These are phyloP conservation scores for Pangasius larnaudii DNA, from an alignment of 2,797 vertebrate genomes.

Conservation along the genomic window DNA sequence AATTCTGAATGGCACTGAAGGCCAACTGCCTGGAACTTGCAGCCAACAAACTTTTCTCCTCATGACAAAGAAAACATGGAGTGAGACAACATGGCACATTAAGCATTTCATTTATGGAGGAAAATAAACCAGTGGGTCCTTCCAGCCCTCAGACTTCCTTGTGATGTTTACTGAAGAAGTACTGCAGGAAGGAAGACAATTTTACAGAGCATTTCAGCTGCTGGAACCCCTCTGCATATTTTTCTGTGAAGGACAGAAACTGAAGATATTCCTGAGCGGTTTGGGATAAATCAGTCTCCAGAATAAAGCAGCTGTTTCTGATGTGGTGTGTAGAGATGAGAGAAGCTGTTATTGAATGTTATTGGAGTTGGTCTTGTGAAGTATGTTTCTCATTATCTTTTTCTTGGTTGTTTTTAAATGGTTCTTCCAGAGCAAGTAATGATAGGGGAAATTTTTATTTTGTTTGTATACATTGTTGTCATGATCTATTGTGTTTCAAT, in stretches of 20 bases:
- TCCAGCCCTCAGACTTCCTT: constrained; percentile 43
- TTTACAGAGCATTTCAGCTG: constrained; percentile 51
- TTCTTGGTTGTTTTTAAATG: constrained; percentile 66
- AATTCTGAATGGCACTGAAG: constrained; percentile 37
- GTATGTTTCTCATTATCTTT: constrained; percentile 75
- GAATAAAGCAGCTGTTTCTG: constrained; percentile 71
- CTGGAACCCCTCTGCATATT: constrained; percentile 38
- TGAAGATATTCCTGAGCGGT: constrained; percentile 71
- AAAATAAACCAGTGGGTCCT: constrained; percentile 47
- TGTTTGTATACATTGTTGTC: constrained; percentile 84
- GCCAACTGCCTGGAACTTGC: constrained; percentile 30
- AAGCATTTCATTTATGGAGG: constrained; percentile 38
- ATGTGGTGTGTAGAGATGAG: constrained; percentile 73
- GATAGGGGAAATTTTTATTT: constrained; percentile 78
- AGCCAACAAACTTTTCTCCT: constrained; percentile 27
- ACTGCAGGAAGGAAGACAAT: constrained; percentile 59
- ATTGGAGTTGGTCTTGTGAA: constrained; percentile 78
- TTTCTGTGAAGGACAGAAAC: constrained; percentile 72
- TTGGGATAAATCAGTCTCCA: constrained; percentile 62
- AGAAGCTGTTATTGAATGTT: constrained; percentile 74
- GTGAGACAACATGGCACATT: constrained; percentile 35
- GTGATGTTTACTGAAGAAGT: constrained; percentile 56
- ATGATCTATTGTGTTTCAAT: constrained; percentile 85
- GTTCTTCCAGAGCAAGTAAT: constrained; percentile 78
- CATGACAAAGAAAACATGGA: constrained; percentile 23